Evolutionary conservation across 2,113 vertebrate genomes (phyloP).

Genomic region (Atrichornis clamosus): DNA sequence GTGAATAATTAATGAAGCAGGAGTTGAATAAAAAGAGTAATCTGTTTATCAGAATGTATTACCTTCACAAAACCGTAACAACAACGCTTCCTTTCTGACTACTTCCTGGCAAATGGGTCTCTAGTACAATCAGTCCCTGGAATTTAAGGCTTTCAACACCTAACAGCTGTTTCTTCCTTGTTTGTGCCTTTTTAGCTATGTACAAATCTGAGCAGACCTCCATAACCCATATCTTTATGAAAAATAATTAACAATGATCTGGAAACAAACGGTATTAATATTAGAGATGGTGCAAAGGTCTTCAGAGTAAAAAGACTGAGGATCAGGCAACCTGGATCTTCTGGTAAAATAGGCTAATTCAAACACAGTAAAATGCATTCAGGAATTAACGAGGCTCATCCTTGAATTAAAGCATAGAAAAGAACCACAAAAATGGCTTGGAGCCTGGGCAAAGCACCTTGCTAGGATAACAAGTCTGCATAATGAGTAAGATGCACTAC

Average conservation of each 20-base stretch:
- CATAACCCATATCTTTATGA: neutral
- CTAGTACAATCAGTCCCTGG: neutral
- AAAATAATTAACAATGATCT: neutral
- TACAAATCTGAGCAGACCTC: neutral
- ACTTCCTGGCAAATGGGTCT: neutral
- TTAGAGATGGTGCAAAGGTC: neutral
- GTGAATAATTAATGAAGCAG: neutral
- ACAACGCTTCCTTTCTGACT: neutral
- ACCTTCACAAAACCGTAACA: neutral
- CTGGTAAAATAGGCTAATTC: neutral
- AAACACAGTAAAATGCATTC: neutral
- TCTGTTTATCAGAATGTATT: neutral
- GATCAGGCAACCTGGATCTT: neutral
- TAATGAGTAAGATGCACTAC: neutral
- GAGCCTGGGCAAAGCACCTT: slow-evolving; percentile 19
- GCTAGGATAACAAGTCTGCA: neutral
- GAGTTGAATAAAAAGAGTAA: neutral
- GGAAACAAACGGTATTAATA: neutral
- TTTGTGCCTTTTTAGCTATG: neutral
- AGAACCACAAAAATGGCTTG: slow-evolving; percentile 27
- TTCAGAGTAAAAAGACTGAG: neutral
- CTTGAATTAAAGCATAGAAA: neutral
- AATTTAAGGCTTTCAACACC: neutral
- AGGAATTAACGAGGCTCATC: neutral
- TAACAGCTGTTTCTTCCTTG: neutral